phyloP scores from a whole-genome alignment of 2,113 vertebrate species.

The Anseranas semipalmata region DNA sequence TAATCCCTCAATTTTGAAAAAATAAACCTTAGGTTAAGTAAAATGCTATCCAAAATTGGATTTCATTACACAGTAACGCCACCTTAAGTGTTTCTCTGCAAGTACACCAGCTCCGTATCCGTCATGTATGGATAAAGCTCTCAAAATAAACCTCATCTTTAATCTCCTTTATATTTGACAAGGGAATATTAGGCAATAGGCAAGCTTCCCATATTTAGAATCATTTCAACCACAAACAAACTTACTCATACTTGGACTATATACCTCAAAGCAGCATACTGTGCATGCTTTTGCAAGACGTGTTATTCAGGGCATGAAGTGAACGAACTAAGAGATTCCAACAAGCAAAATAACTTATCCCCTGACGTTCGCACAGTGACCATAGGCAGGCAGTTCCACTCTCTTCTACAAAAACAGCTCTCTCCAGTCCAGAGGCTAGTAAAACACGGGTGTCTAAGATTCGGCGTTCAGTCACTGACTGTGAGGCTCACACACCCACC shows the following conservation, averaged over 20 bases:
- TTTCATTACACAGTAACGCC: background rate
- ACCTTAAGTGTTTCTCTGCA: background rate
- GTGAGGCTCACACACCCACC: background rate
- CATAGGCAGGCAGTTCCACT: background rate
- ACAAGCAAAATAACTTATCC: background rate
- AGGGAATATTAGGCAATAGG: conserved; percentile 34
- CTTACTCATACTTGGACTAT: conserved; percentile 25
- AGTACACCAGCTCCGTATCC: background rate
- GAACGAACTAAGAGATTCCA: background rate
- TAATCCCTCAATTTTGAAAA: background rate
- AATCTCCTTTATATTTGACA: conserved; percentile 17
- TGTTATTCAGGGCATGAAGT: background rate
- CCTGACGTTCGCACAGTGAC: background rate
- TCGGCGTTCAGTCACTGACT: fast-evolving
- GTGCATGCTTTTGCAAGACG: background rate
- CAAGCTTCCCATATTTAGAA: conserved; percentile 46
- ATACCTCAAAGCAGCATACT: background rate
- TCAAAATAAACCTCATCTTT: conserved; percentile 32
- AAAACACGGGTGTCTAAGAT: background rate
- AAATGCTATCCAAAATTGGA: background rate
- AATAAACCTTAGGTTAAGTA: background rate
- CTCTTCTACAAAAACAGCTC: background rate
- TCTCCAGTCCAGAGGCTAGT: background rate
- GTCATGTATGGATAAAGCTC: background rate
- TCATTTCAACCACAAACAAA: conserved; percentile 28